phyloP scores from a whole-genome alignment of 2,888 invertebrate species.

The Gandaritis pyraliata region DNA sequence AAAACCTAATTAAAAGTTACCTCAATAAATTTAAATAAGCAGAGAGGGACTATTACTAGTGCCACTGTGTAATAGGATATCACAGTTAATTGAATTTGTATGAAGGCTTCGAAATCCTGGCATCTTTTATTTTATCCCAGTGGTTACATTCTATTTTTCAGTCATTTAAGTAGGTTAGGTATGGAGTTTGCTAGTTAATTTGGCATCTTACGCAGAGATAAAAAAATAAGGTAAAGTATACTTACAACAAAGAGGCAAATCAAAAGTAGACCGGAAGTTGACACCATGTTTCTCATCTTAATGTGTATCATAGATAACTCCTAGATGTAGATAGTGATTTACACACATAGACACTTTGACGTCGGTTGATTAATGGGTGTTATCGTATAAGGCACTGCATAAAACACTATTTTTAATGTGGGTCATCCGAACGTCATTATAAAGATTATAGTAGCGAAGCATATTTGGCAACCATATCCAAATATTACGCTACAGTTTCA shows the following conservation, averaged over 20 bases:
- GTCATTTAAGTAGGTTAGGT: no score
- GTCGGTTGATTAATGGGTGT: slow-evolving; percentile 44
- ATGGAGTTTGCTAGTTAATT: slow-evolving; percentile 7
- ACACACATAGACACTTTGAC: slow-evolving; percentile 50
- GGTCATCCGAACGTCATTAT: slow-evolving; percentile 11
- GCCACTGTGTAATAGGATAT: no score
- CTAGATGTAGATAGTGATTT: slow-evolving; percentile 51
- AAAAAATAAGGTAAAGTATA: slow-evolving; percentile 51
- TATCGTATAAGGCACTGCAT: slow-evolving; percentile 30
- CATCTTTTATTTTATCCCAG: no score
- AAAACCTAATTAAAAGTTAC: no score
- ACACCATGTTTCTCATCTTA: slow-evolving; percentile 56
- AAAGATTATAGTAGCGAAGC: neutral
- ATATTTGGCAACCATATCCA: neutral
- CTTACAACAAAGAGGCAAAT: slow-evolving; percentile 61
- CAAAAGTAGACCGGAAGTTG: slow-evolving; percentile 62
- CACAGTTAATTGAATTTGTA: no score
- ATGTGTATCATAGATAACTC: slow-evolving; percentile 50
- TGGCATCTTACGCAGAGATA: slow-evolving; percentile 7
- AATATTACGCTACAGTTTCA: slow-evolving; percentile 6
- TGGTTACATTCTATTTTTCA: no score
- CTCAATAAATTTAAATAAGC: no score
- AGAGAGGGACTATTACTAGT: no score
- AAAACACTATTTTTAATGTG: slow-evolving; percentile 14
- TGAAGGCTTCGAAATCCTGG: no score